Evolutionary conservation across 37 sponge, comb jelly and placozoan species (phyloP).

Genomic region (Geodia barretti): DNA sequence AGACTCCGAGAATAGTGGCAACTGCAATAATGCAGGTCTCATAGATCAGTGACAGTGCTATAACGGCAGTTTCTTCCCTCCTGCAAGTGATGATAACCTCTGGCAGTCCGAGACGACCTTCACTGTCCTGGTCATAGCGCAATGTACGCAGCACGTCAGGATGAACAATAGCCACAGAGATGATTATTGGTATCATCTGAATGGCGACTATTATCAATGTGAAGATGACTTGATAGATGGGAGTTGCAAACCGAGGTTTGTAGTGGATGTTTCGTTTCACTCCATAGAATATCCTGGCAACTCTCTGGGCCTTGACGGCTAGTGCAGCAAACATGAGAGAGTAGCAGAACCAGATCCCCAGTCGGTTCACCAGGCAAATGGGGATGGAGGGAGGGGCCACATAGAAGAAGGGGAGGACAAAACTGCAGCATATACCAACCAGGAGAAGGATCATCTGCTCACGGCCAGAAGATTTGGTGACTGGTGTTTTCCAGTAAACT

Average conservation of each 20-base stretch:
- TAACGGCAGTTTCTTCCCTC: conserved; percentile 3
- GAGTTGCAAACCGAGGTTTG: conserved; percentile 64
- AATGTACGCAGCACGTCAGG: conserved; percentile 14
- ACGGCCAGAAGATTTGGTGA: conserved; percentile 80
- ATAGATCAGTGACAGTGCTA: conserved; percentile 14
- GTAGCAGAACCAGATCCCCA: conserved; percentile 61
- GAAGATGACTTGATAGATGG: conserved; percentile 73
- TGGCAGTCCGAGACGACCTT: too few species aligned
- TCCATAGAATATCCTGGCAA: conserved; percentile 80
- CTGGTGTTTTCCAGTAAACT: conserved; percentile 57
- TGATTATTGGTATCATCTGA: conserved; percentile 34
- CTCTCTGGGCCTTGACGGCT: conserved; percentile 73
- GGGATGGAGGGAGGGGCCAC: conserved; percentile 32
- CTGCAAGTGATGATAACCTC: conserved; percentile 19
- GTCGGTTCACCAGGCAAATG: conserved; percentile 59
- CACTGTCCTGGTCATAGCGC: not conserved
- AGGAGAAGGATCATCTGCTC: conserved; percentile 72
- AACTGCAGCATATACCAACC: conserved; percentile 61
- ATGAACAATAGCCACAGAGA: conserved; percentile 16
- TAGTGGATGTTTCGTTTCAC: not conserved
- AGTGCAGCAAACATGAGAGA: conserved; percentile 78
- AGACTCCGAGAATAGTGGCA: conserved; percentile 30
- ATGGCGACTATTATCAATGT: conserved; percentile 45
- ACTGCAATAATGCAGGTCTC: conserved; percentile 37
- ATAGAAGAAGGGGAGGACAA: conserved; percentile 42